phyloP scores from a whole-genome alignment of 37 sponge, comb jelly and placozoan species.

The Agelas oroides region DNA sequence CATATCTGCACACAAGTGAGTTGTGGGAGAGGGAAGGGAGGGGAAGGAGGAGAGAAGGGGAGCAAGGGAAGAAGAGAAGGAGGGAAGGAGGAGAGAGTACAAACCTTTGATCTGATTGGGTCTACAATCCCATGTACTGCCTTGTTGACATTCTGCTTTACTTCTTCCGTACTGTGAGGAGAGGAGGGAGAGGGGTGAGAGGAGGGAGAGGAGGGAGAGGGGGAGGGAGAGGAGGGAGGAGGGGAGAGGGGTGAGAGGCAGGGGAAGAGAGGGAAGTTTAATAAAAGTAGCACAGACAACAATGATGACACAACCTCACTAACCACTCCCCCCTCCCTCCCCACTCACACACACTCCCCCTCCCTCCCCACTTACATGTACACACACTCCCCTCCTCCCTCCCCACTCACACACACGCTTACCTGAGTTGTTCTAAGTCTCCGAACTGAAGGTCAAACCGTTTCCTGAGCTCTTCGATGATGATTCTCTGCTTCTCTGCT shows the following conservation, averaged over 20 bases:
- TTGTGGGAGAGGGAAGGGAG: too few relatives aligned
- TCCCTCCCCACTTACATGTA: too few relatives aligned
- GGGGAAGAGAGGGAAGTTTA: neutral
- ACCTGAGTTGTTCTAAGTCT: slow-evolving; percentile 57
- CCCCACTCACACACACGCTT: neutral
- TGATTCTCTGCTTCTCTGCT: slow-evolving; percentile 55
- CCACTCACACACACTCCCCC: too few relatives aligned
- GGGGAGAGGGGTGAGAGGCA: neutral
- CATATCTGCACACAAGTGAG: too few relatives aligned
- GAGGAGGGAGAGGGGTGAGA: neutral
- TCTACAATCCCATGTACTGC: slow-evolving; percentile 50
- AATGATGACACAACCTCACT: too few relatives aligned
- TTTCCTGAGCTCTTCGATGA: slow-evolving; percentile 54
- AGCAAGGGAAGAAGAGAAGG: too few relatives aligned
- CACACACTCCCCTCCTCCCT: too few relatives aligned
- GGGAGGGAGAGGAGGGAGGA: neutral
- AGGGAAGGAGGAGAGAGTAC: too few relatives aligned
- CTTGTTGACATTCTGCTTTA: slow-evolving; percentile 44
- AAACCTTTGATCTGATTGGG: slow-evolving; percentile 52
- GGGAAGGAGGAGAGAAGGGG: too few relatives aligned
- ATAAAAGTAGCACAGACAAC: too few relatives aligned
- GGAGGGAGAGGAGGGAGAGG: neutral
- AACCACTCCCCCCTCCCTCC: too few relatives aligned
- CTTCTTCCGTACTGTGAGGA: slow-evolving; percentile 37
- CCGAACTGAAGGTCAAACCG: slow-evolving; percentile 67